Evolutionary conservation across 2,113 vertebrate species (phyloP).

Genomic region (Cyanocitta stelleri): DNA sequence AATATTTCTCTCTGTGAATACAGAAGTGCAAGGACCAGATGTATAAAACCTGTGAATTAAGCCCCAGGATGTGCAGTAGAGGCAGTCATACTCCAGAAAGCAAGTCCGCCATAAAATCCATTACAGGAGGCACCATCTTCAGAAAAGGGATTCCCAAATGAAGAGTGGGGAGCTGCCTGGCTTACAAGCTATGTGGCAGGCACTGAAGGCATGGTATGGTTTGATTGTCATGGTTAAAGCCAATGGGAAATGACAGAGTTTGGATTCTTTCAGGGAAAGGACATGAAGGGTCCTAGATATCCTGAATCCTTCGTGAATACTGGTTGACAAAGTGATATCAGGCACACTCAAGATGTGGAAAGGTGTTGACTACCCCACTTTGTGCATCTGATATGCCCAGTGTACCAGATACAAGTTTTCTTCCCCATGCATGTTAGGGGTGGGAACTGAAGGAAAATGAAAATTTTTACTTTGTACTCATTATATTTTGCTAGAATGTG

Average conservation of each 20-base stretch:
- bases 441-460: background rate
- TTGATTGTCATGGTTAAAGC: background rate
- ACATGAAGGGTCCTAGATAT: background rate
- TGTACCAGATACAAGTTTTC: background rate
- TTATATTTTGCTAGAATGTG: background rate
- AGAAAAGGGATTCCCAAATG: background rate
- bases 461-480: background rate
- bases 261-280: background rate
- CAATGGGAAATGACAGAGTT: background rate
- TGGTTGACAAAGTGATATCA: background rate
- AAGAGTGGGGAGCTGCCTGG: background rate
- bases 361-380: background rate
- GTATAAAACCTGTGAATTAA: background rate
- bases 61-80: background rate
- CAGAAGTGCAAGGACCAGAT: background rate
- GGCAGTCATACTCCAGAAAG: background rate
- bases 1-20: background rate
- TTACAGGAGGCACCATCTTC: background rate
- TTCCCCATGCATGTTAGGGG: background rate
- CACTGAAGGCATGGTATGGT: background rate
- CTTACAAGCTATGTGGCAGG: rapidly evolving
- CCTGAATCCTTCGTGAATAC: rapidly evolving
- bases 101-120: background rate
- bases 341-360: background rate
- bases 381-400: background rate